phyloP scores from a whole-genome alignment of 2,113 vertebrate species.

The Salvelinus namaycush region DNA sequence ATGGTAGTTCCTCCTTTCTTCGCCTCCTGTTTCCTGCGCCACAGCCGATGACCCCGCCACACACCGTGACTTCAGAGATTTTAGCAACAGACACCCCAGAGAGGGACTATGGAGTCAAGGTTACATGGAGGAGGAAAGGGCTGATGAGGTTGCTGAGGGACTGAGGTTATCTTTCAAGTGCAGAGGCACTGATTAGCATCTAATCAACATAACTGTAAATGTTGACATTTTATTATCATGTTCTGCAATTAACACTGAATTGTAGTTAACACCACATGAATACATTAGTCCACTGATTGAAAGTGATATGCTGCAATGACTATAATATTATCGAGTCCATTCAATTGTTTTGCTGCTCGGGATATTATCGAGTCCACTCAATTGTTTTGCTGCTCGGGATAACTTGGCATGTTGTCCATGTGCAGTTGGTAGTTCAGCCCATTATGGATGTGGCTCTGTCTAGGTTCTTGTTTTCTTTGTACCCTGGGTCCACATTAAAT shows the following conservation, averaged over 20 bases:
- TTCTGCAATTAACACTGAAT: neutral
- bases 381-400: no score
- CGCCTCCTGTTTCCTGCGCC: constrained; percentile 21
- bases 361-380: no score
- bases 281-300: no score
- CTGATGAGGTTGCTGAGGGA: constrained; percentile 76
- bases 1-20: constrained; percentile 19
- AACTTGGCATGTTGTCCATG: no score
- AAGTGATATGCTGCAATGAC: no score
- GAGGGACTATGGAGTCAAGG: constrained; percentile 83
- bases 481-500: no score
- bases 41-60: constrained; percentile 16
- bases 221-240: neutral
- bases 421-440: no score
- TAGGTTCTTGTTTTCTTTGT: neutral
- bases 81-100: constrained; percentile 87
- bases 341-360: no score
- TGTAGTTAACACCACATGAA: neutral
- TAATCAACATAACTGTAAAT: constrained; percentile 16
- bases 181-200: constrained; percentile 67
- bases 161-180: constrained; percentile 71
- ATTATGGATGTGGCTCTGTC: no score
- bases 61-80: constrained; percentile 32
- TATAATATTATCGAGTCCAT: no score
- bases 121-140: constrained; percentile 83